Base-by-base conservation (phyloP, 2,797 vertebrate genomes). In the Microctenopoma steveboyesi region DNA sequence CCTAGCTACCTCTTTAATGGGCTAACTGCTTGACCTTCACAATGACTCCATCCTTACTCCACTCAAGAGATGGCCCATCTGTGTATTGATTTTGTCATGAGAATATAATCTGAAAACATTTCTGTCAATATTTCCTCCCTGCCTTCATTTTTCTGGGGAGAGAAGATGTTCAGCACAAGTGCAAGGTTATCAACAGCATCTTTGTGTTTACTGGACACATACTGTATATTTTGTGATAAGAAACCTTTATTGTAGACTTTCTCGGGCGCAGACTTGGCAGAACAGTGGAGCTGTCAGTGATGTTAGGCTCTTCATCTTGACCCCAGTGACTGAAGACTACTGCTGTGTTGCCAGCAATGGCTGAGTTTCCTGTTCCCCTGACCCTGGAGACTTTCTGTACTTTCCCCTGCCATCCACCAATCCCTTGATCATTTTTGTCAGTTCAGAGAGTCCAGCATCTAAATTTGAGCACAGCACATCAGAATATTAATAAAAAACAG, bases 91-190 rank as follows among this genome's bases (percentile, higher is more conserved):
- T 88, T 79, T 91, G 92, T 89, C 90, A 88, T 82, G 91, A 90
- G 89, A 91, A 87, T 86, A 90, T 92, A 88, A 92, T 92, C 88
- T 91, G 87, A 92, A 93, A 91, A 91, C 88, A 89, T 86, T 83
- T 81, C 85, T 80, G 89, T 93, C 91, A 88, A 92, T 92, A 90
- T 88, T 87, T 90, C 83, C 80, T 76, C 49, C 68, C 84, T 76
- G 77, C 79, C 76, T 86, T 84, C 69, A 81, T 84, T 84, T 74
- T 84, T 82, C 82, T 68, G 78, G 74, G 83, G 81, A 86, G 85
- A 79, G 85, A 83, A 71, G 87, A 76, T 86, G 89, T 86, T 89
- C 78, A 83, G 86, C 82, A 64, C 54, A 53, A 74, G 79, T 62
- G 77, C 84, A 91, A 92, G 92, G 88, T 92, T 91, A 92, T 89